Percentiles rank a stretch among this genome's conserved stretches.
Conservation (phyloP, 2,113 vertebrate genomes). For the Prionailurus viverrinus region DNA sequence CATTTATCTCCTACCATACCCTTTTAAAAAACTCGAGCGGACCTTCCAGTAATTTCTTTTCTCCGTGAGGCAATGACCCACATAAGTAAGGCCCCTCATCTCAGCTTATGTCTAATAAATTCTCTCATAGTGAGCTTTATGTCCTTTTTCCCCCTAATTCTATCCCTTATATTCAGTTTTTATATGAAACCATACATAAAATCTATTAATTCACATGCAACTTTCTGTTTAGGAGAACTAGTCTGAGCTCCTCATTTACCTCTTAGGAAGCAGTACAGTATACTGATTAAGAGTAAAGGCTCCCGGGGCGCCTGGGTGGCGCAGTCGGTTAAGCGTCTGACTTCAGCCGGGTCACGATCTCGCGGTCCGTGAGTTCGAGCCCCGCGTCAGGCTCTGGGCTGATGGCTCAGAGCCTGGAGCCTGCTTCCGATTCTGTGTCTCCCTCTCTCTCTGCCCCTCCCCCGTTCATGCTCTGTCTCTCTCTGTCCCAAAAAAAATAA, state of each 20-base stretch:
- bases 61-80: conserved; percentile 1
- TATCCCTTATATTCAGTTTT: conserved; percentile 29
- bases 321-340: too few species aligned
- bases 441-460: too few species aligned
- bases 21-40: neutral
- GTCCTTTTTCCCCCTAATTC: neutral
- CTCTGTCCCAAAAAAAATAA: too few species aligned
- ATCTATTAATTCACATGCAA: conserved; percentile 15
- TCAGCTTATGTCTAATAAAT: conserved; percentile 31
- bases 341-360: too few species aligned
- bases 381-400: too few species aligned
- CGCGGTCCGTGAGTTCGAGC: too few species aligned
- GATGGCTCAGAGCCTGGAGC: too few species aligned
- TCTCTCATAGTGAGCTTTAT: neutral
- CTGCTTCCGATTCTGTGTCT: too few species aligned
- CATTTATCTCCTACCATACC: neutral
- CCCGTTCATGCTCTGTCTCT: too few species aligned
- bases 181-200: neutral
- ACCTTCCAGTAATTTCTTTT: conserved; percentile 14
- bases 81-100: neutral
- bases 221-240: conserved; percentile 51
- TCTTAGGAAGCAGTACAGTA: neutral
- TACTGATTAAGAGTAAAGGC: neutral
- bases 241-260: conserved; percentile 16
- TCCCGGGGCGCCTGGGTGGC: too few species aligned